Evolutionary conservation across 2,888 invertebrate species (phyloP), one percentile per base, ranked within the genome.

Genomic region (Drosophila planitibia): DNA sequence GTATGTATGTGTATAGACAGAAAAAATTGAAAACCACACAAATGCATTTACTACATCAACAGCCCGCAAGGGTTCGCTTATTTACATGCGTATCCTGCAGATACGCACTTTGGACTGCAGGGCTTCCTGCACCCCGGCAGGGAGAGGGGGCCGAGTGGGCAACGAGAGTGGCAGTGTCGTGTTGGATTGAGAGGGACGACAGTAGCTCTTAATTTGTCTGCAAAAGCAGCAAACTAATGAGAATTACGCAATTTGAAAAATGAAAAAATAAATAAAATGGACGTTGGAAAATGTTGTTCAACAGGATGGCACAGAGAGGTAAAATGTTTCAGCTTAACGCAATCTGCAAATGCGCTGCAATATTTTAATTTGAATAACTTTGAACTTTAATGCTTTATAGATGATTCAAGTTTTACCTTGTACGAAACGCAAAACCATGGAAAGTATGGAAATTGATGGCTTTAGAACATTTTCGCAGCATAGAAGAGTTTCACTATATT

Each of bases 211-310:
- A 85, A 85, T 91, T 87, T 87, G 83, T 81, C 84, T 71, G 91
- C 86, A 89, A 84, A 87, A 74, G 88, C 90, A 70, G 80, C 90
- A 88, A 85, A 86, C 88, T 89, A 91, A 89, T 89, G 90, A 89
- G 90, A 89, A 91, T 91, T 91, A 89, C 91, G 89, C 89, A 89
- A 89, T 91, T 89, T 86, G 77, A 83, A 82, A 83, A 82, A 84
- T 79, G 63, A 81, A 79, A 81, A 79, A 69, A 62, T 70, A 51
- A 14, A 59, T 70, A 47, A 58, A 58, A 58, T 58, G 22, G n/a
- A 77, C 51, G 47, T 19, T 63, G 57, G 25, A 55, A 66, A 74
- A 76, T 85, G 51, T 68, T 76, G 62, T 57, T 59, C 53, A 53
- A 37, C 54, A 30, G 63, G 32, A 63, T 39, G 52, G 51, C 54